These are phyloP conservation scores for Ascidia mentula DNA, from an alignment of 23 tunicate genomes.

Conservation along the genomic window DNA sequence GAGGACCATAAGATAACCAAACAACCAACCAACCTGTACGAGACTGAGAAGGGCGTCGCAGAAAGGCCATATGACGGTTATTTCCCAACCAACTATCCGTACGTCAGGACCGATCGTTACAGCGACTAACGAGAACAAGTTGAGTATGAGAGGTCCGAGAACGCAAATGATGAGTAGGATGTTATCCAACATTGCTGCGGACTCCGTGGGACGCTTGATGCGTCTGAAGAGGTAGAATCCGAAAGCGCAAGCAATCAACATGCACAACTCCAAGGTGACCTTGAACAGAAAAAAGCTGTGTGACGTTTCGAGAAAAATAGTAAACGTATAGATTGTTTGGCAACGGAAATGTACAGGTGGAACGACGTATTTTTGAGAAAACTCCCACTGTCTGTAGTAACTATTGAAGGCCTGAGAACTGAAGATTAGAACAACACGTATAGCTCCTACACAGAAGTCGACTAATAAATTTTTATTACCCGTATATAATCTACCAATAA, in stretches of 20 bases:
- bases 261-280: constrained; percentile 39
- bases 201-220: constrained; percentile 40
- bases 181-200: constrained; percentile 35
- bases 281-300: constrained; percentile 12
- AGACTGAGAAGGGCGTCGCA: constrained; percentile 41
- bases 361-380: no score
- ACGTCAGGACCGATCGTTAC: constrained; percentile 40
- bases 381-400: no score
- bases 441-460: no score
- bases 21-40: constrained; percentile 60
- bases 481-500: no score
- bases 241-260: constrained; percentile 43
- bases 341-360: no score
- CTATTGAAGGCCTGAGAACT: no score
- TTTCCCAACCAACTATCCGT: constrained; percentile 19
- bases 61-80: constrained; percentile 37
- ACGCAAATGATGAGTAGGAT: constrained; percentile 45
- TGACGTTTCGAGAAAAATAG: neutral
- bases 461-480: no score
- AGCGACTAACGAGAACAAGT: constrained; percentile 47
- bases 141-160: constrained; percentile 32
- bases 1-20: no score
- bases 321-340: no score
- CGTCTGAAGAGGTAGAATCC: constrained; percentile 40
- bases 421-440: no score